phyloP scores from a whole-genome alignment of 2,888 invertebrate genomes.

The Cenopis cana region DNA sequence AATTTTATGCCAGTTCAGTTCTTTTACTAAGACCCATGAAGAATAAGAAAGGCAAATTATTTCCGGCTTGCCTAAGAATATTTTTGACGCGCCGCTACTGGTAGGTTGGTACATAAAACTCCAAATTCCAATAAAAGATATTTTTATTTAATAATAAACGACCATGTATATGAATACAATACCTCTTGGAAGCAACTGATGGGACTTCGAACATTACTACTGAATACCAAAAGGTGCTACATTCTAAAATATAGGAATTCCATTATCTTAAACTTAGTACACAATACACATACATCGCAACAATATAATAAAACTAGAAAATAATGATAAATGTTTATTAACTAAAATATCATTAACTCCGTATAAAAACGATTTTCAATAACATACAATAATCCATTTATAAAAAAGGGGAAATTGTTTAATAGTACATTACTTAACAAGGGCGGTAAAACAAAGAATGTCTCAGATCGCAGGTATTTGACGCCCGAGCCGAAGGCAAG shows the following conservation, averaged over 20 bases:
- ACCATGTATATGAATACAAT: constrained; percentile 77
- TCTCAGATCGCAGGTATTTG: no score
- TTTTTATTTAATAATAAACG: constrained; percentile 68
- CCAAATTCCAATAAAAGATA: constrained; percentile 62
- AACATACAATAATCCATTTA: constrained; percentile 38
- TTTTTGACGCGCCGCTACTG: no score
- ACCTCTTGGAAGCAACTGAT: constrained; percentile 77
- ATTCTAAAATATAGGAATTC: constrained; percentile 48
- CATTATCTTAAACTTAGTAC: constrained; percentile 28
- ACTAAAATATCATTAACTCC: constrained; percentile 27
- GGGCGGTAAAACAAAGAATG: no score
- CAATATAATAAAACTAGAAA: constrained; percentile 47
- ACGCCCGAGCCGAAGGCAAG: no score
- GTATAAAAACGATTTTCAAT: constrained; percentile 35
- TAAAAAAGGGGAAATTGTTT: constrained; percentile 24
- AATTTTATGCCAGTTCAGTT: no score
- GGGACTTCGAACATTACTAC: constrained; percentile 59
- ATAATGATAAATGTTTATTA: constrained; percentile 49
- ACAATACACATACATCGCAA: constrained; percentile 21
- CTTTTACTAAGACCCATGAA: no score
- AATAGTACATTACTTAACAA: no score
- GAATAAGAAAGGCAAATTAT: no score
- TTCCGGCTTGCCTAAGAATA: no score
- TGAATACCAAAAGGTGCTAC: constrained; percentile 38
- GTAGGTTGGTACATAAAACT: constrained; percentile 52